These are phyloP conservation scores for Sinocyclocheilus grahami DNA, from an alignment of 2,113 vertebrate species.

Conservation along the genomic window DNA sequence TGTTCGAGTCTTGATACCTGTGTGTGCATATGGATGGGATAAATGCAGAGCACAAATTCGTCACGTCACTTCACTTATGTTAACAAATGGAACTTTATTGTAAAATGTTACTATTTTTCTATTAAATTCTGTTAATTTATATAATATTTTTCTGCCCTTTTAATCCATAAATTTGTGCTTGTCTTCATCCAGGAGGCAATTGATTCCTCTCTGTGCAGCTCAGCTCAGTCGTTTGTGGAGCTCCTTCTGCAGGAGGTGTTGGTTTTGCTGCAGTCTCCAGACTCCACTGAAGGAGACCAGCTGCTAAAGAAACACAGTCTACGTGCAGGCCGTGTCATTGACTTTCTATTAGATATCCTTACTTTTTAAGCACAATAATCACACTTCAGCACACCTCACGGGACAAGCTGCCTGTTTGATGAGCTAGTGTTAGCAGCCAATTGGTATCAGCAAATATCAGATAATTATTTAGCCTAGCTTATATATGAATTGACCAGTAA, in stretches of 20 bases:
- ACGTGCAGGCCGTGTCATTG: conserved; percentile 77
- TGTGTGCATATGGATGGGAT: no score
- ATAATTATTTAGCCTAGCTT: background rate
- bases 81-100: no score
- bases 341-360: conserved; percentile 91
- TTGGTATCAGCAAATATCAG: background rate
- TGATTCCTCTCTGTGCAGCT: conserved; percentile 65
- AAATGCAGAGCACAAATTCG: no score
- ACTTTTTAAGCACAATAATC: background rate
- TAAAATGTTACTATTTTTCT: no score
- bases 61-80: no score
- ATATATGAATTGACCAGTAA: background rate
- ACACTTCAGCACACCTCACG: background rate
- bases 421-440: background rate
- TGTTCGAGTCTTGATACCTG: no score
- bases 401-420: background rate
- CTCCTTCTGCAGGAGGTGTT: conserved; percentile 86
- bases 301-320: conserved; percentile 81
- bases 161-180: background rate
- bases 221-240: conserved; percentile 78
- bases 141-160: background rate
- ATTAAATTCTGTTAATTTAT: background rate
- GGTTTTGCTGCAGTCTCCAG: conserved; percentile 81
- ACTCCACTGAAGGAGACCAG: conserved; percentile 75
- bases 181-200: conserved; percentile 80